Evolutionary conservation across 2,888 invertebrate species (phyloP), one percentile per base, ranked within the genome.

Genomic region (Synanthedon andrenaeformis): DNA sequence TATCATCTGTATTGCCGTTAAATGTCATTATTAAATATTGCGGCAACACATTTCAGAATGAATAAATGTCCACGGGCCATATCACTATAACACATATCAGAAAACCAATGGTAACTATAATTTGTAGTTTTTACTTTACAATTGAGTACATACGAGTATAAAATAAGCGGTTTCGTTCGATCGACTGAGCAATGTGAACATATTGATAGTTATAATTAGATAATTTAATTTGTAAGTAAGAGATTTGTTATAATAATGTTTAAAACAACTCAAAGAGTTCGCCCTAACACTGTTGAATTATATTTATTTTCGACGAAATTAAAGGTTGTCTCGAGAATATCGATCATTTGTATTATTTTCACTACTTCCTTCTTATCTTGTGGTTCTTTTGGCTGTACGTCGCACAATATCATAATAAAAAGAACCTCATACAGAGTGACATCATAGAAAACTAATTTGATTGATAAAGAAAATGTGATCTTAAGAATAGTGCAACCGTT

Each of bases 261-360:
- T 72, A 76, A 73, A 76, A 74, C 69, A 76, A 83, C 84, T 84
- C 84, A 69, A 83, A 84, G 83, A 84, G 84, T 85, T 79, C 78
- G 79, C 82, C 80, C 79, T 80, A 28, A 28, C 28, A 81, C 79
- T 85, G 85, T 86, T 86, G 80, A 83, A 71, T 77, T 74, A 74
- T 77, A 74, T 77, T 84, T 82, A 82, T 83, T 85, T 85, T 82
- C 80, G 79, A 83, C 76, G 79, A 83, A 75, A 85, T 74, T 85
- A 85, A 84, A 86, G 77, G 80, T 86, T 86, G 83, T 85, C 85
- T 83, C 85, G 79, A 72, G 82, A 81, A 66, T 73, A 74, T 45
- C 14, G 5, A 13, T 45, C 45, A 28, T 28, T 28, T 6, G 6
- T 28, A 28, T 28, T 8, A 28, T 28, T 28, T 28, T 23, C 4